Base-by-base conservation (phyloP, 92 coral and sea anemone species). In the Palythoa grandis region DNA sequence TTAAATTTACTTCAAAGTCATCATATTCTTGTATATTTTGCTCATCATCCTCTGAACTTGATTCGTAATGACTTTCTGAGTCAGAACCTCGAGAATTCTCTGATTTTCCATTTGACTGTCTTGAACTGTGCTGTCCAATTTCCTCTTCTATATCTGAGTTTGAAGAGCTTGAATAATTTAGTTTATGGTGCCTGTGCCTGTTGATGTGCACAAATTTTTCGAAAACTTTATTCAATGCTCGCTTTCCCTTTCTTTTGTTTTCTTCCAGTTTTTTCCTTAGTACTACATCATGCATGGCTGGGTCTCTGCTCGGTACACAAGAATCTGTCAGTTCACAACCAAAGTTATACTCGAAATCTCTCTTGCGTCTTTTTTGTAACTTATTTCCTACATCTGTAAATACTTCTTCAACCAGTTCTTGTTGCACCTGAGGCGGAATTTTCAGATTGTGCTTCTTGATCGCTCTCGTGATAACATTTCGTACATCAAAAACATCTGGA, bases 401-500 rank as follows among this genome's bases (percentile, higher is more conserved):
- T 20, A 97, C 88, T 29, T 97, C 99, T 7, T 83, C 91, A 22
- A 92, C 93, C 61, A 97, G 70, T 25, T 95, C 99, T 12, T 83
- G 83, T 57, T 83, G 72, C 0, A 88, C 91, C 82, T 86, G 89
- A 14, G 89, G 85, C n/a, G 98, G 22, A 78, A 97, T 82, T 70
- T 91, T 89, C 74, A 97, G 79, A 39, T 88, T 91, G 87, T 91
- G 88, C 83, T 90, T 89, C 24, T 90, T 87, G 52, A 92, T 94
- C 16, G 93, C 86, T 23, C 86, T 88, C 9, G 77, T 48, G 8
- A 95, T 87, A n/a, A 95, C 70, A 86, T 90, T 86, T 3, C 91
- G 88, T 25, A 97, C 86, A 86, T 97, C 99, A 90, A 95, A 95
- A 65, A 83, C 91, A 52, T 97, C 95, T 76, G 99, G 99, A 85